Base-by-base conservation (phyloP, 1,140 invertebrate species). In the Aphis craccivora region DNA sequence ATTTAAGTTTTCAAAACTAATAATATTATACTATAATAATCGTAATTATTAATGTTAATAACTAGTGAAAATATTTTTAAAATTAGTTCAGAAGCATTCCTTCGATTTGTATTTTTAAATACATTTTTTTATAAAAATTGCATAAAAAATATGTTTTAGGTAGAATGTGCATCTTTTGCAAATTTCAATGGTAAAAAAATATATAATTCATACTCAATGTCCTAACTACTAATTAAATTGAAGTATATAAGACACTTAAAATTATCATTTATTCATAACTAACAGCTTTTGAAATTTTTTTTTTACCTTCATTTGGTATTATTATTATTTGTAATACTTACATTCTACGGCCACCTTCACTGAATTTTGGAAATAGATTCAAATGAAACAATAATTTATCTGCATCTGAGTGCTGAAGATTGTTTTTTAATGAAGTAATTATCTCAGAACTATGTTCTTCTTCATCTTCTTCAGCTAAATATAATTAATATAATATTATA, bases 321-420 rank as follows among this genome's bases (percentile, higher is more conserved):
- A 67, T 67, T n/a, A 18, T 67, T 30, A 23, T 55, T 51, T 90
- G 20, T 51, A 7, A 7, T 8, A 48, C 60, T 35, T 51, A 93
- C 91, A 93, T 55, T 93, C 35, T 83, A 51, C 81, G 91, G 2
- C 81, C 81, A 30, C 48, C 45, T 40, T 93, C 43, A 3, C 48
- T 55, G 48, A 84, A 55, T n/a, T 93, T 93, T 22, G 91, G 91
- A 93, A 86, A 93, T 53, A 93, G 55, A 14, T 93, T 93, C 23
- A 93, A 55, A 20, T 48, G 81, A 20, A 93, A 55, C 35, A 93
- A 53, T 43, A 93, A 86, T 25, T 93, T 93, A 20, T 93, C 81
- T 55, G 23, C 1, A 23, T 83, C 45, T 22, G 9, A 43, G 30
- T 86, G 48, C 6, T 51, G 90, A 7, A 83, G 5, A 55, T 83